Evolutionary conservation across 2,113 vertebrate species (phyloP).

Genomic region (Petromus typicus): DNA sequence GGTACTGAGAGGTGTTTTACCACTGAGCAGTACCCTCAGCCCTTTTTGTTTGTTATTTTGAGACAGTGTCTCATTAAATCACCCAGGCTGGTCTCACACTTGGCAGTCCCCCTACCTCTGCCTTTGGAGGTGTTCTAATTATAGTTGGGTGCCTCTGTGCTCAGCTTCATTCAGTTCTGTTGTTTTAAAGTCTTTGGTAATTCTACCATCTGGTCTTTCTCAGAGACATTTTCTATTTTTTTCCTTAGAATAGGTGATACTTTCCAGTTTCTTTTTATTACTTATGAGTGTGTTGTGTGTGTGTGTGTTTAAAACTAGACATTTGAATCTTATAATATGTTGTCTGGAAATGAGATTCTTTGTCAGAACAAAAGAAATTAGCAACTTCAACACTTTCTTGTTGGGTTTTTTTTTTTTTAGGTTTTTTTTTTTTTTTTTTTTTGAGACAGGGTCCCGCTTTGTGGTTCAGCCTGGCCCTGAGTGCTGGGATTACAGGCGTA

Average conservation of each 20-base stretch:
- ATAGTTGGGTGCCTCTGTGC: neutral
- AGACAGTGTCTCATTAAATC: neutral
- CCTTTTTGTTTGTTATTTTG: neutral
- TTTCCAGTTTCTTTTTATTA: neutral
- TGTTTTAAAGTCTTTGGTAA: slow-evolving; percentile 26
- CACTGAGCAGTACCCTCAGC: neutral
- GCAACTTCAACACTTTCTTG: neutral
- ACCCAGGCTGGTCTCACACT: neutral
- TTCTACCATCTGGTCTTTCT: slow-evolving; percentile 6
- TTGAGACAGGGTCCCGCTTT: too few species aligned
- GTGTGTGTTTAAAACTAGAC: neutral
- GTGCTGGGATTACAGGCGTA: too few species aligned
- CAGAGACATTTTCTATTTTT: neutral
- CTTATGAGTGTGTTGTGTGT: neutral
- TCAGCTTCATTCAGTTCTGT: neutral
- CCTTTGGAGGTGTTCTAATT: neutral
- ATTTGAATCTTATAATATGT: neutral
- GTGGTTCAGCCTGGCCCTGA: too few species aligned
- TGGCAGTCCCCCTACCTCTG: neutral
- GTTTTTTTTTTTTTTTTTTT: too few species aligned
- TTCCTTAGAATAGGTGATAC: neutral
- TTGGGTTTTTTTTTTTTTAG: too few species aligned
- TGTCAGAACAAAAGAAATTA: slow-evolving; percentile 13
- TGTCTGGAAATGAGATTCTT: neutral
- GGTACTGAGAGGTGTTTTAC: neutral